These are phyloP conservation scores for Eurytoma adleriae DNA, from an alignment of 2,888 invertebrate genomes.

Conservation along the genomic window DNA sequence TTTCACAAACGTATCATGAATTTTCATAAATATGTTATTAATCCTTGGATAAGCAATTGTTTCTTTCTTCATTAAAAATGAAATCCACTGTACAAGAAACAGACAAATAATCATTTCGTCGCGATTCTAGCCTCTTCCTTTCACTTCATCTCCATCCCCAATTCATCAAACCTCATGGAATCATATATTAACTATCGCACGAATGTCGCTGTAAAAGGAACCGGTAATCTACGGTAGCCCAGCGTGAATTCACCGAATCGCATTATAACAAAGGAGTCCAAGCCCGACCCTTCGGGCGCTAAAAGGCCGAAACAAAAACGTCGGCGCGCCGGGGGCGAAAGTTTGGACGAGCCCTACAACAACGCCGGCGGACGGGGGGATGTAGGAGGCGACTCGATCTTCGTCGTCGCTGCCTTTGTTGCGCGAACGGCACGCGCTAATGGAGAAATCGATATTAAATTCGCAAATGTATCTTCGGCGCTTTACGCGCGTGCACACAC, in stretches of 20 bases:
- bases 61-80: no score
- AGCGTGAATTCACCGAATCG: neutral
- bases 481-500: neutral
- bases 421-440: conserved; percentile 35
- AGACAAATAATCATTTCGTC: no score
- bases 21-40: no score
- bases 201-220: neutral
- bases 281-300: neutral
- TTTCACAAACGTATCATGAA: neutral
- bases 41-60: no score
- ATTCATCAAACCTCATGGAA: no score
- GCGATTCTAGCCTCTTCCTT: no score
- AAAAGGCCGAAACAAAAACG: conserved; percentile 11
- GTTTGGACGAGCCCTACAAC: neutral
- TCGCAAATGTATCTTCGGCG: conserved; percentile 59
- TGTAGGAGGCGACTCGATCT: conserved; percentile 5
- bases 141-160: no score
- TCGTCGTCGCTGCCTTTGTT: conserved; percentile 10
- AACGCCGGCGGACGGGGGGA: neutral
- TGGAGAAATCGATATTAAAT: conserved; percentile 50
- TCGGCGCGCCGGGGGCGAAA: neutral
- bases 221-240: neutral
- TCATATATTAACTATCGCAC: no score
- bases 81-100: no score
- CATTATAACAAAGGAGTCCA: no score